A percentile compares a stretch with the other conserved stretches of the same genome.
These are phyloP conservation scores for Pseudonaja textilis DNA, from an alignment of 2,113 vertebrate genomes.

Conservation along the genomic window DNA sequence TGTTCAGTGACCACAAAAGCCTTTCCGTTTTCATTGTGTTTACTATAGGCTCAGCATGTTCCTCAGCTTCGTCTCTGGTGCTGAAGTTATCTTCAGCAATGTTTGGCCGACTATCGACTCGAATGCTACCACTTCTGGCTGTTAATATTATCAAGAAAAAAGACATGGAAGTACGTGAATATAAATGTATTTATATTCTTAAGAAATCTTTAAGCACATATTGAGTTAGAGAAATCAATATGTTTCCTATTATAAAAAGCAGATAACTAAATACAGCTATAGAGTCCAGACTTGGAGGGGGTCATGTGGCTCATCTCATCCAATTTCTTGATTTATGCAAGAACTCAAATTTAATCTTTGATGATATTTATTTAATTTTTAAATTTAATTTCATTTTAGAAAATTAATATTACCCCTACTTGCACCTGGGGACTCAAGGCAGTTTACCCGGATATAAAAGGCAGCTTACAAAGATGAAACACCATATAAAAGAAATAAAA, in stretches of 20 bases:
- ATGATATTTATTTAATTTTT: not conserved
- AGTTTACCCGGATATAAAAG: no score
- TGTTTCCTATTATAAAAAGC: not conserved
- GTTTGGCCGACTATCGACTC: not conserved
- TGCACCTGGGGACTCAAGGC: no score
- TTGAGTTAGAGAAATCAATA: not conserved
- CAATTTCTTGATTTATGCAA: not conserved
- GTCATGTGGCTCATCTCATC: not conserved
- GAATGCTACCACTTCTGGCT: slow-evolving; percentile 12
- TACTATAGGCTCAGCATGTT: not conserved
- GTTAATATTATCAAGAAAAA: not conserved
- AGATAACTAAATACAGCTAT: not conserved
- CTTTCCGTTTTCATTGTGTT: not conserved
- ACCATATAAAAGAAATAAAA: no score
- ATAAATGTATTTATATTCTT: not conserved
- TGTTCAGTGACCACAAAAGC: not conserved
- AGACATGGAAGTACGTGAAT: not conserved
- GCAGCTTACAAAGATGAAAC: no score
- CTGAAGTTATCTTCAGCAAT: slow-evolving; percentile 1
- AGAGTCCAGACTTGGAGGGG: not conserved
- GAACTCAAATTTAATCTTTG: not conserved
- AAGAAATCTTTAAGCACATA: not conserved
- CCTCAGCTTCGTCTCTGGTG: not conserved
- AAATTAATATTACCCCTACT: no score
- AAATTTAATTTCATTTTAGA: no score